These are phyloP conservation scores for Danio aesculapii DNA, from an alignment of 2,797 vertebrate species.

Conservation along the genomic window DNA sequence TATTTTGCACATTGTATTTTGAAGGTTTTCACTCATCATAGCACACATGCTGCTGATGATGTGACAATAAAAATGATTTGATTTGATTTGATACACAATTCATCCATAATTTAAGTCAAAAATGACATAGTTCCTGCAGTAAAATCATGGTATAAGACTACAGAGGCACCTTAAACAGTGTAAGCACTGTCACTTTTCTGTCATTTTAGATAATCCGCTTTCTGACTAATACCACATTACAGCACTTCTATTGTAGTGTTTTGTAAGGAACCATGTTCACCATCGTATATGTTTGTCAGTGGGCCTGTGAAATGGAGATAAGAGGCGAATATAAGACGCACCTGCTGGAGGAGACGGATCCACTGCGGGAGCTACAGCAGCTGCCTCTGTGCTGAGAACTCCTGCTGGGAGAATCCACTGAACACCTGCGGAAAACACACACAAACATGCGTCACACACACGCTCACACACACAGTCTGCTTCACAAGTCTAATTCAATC, in stretches of 20 bases:
- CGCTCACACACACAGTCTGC: conserved; percentile 3
- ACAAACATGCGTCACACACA: conserved; percentile 48
- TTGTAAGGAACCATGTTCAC: background rate
- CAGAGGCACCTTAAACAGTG: background rate
- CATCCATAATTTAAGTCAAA: no score
- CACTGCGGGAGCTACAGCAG: conserved; percentile 90
- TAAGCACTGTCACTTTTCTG: conserved; percentile 1
- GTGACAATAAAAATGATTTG: no score
- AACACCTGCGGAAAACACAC: conserved; percentile 80
- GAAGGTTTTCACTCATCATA: no score
- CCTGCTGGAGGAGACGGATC: conserved; percentile 91
- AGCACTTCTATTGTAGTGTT: background rate
- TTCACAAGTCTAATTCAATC: background rate
- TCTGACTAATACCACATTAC: conserved; percentile 6
- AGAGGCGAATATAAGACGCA: conserved; percentile 64
- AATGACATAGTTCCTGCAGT: background rate
- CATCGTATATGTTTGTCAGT: background rate
- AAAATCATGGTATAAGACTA: background rate
- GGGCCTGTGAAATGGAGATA: conserved; percentile 30
- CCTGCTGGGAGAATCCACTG: conserved; percentile 85
- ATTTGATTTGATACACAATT: background rate
- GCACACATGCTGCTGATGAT: no score
- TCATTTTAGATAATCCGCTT: background rate
- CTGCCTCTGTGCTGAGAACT: conserved; percentile 89
- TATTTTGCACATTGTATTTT: no score